Evolutionary conservation across 2,888 invertebrate genomes (phyloP), one percentile per base, ranked within the genome.

Genomic region (Candidula unifasciata): DNA sequence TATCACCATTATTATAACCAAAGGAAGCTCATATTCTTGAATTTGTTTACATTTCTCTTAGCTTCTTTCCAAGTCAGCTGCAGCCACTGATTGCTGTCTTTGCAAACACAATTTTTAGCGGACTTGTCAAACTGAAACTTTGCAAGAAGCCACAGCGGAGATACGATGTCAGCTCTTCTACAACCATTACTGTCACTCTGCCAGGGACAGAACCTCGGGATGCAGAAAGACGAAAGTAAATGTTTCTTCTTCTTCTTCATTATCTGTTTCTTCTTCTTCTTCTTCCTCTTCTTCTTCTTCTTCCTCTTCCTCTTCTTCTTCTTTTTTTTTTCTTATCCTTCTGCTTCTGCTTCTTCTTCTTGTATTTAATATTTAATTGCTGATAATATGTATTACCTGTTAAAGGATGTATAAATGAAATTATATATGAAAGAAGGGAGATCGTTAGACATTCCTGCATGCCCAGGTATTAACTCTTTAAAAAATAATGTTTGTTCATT

Each of bases 61-160:
- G 98, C 94, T 99, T 99, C 94, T 99, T 99, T 93, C 99, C 99
- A 68, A 97, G 97, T 92, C 97, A 97, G 0, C 94, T 98, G 82
- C 98, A 98, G 94, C 98, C 98, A 24, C 96, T 97, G 21, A 96
- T 99, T 86, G 96, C 97, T 52, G 96, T 97, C 0, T 94, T 98
- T 27, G 95, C 97, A 82, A 97, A 97, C 92, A 97, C 97, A 0
- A 95, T 98, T 76, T 97, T 98, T 94, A 95, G 96, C 82, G 96
- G 96, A 88, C 95, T 98, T 82, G 96, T 98, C 76, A 96, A 96
- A 86, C 94, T 97, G 82, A 97, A 97, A 64, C 90, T 98, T 37
- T 97, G 97, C 91, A 95, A 96, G 84, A 96, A 96, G 88, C 96
- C 96, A 82, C 96, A 96, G 64, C 95, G 97, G 69, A 95, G 96